phyloP scores from a whole-genome alignment of 2,888 invertebrate genomes.

The Drosophila gaucha region DNA sequence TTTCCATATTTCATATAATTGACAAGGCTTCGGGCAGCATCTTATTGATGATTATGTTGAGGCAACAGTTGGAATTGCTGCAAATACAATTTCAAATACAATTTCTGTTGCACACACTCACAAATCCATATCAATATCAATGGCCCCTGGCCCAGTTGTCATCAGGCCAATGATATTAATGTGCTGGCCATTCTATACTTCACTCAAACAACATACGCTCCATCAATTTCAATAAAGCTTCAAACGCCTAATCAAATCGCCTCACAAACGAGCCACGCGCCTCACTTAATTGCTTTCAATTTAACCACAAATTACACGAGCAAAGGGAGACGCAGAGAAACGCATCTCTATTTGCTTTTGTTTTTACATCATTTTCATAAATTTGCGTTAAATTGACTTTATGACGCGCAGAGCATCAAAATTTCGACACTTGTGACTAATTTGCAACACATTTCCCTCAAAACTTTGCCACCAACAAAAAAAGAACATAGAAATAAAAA shows the following conservation, averaged over 20 bases:
- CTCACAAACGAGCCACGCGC: constrained; percentile 37
- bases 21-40: too few species aligned
- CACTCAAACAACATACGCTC: constrained; percentile 25
- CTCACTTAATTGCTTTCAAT: constrained; percentile 73
- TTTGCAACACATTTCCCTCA: constrained; percentile 66
- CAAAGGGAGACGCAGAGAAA: not conserved
- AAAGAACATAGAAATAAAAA: constrained; percentile 16
- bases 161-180: constrained; percentile 43
- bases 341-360: constrained; percentile 15
- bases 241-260: constrained; percentile 50
- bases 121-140: constrained; percentile 45
- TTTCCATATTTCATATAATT: too few species aligned
- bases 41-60: too few species aligned
- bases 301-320: constrained; percentile 64
- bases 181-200: constrained; percentile 37
- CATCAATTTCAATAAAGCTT: constrained; percentile 58
- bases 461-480: constrained; percentile 39
- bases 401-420: constrained; percentile 37
- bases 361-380: constrained; percentile 53
- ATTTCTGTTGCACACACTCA: too few species aligned
- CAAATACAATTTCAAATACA: constrained; percentile 42
- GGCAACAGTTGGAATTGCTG: constrained; percentile 9
- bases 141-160: constrained; percentile 12
- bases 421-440: constrained; percentile 71
- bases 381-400: constrained; percentile 65